Evolutionary conservation across 2,797 vertebrate species (phyloP).

Genomic region (Mallotus villosus): DNA sequence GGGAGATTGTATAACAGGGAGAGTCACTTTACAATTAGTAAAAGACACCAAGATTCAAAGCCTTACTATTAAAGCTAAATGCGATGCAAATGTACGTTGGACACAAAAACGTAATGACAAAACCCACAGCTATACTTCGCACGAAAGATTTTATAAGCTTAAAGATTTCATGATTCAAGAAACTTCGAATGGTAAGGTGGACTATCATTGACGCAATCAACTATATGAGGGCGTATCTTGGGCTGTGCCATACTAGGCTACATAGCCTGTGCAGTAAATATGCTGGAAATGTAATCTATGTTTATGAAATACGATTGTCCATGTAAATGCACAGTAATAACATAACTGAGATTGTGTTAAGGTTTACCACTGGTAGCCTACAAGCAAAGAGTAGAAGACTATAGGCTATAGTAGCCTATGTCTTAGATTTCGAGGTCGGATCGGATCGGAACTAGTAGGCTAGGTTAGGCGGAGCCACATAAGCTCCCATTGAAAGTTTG

Average conservation of each 20-base stretch:
- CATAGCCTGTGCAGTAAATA: too few relatives aligned
- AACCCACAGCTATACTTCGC: constrained; percentile 74
- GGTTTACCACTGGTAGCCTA: too few relatives aligned
- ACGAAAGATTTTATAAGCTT: constrained; percentile 87
- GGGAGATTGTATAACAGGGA: constrained; percentile 85
- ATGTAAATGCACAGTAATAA: too few relatives aligned
- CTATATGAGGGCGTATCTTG: not conserved
- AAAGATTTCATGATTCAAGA: constrained; percentile 84
- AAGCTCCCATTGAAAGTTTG: too few relatives aligned
- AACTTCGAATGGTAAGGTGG: constrained; percentile 75
- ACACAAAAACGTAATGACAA: constrained; percentile 70
- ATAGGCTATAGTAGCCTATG: too few relatives aligned
- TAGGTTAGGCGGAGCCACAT: too few relatives aligned
- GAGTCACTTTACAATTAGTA: constrained; percentile 78
- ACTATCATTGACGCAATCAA: not conserved
- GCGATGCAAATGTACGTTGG: constrained; percentile 87
- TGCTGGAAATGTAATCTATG: not conserved
- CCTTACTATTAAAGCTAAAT: constrained; percentile 84
- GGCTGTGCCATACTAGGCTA: too few relatives aligned
- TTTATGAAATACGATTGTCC: too few relatives aligned
- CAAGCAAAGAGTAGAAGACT: too few relatives aligned
- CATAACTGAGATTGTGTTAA: too few relatives aligned
- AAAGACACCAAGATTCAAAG: constrained; percentile 81
- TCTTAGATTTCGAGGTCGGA: too few relatives aligned
- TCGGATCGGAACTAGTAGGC: too few relatives aligned